Evolutionary conservation across 2,888 invertebrate species (phyloP), one percentile per base, ranked within the genome.

Genomic region (Rutpela maculata): DNA sequence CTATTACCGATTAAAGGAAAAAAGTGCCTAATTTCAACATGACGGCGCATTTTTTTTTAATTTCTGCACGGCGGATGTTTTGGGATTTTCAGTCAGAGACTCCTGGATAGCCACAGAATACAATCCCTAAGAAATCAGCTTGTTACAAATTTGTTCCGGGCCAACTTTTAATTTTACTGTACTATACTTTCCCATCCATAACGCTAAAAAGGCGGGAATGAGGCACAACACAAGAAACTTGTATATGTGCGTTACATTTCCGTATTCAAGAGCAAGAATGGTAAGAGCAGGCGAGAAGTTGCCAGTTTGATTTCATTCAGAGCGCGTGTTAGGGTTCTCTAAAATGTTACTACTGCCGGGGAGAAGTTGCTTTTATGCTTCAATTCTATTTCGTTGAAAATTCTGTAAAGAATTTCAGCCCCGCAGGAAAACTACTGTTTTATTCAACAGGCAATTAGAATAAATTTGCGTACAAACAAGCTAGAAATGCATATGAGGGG

Each of bases 351-450:
- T 60, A 68, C 69, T 60, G 63, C 60, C 75, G 31, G 57, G 66
- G 66, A 75, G 57, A 57, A 57, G 67, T 75, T 55, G 75, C 69
- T 55, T 69, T 75, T 75, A 75, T 69, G 62, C 31, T 35, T 60
- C 69, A 75, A 75, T 75, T 63, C 68, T 31, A 75, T 69, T 75
- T 63, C 69, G 62, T 26, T 69, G 69, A 75, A 75, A 68, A 75
- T 75, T 69, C 75, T 73, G 65, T 43, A 60, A 75, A 69, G 74
- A 69, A 69, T 75, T 69, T 26, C 69, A 62, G 63, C 50, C 62
- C 69, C 57, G 69, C 35, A 56, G 75, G 74, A 65, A 50, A 63
- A 56, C 69, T 63, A 63, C 75, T 75, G 63, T 63, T 69, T 75
- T 69, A 75, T 75, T 75, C 75, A 75, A 26, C 50, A 31, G 55